Percentiles rank a stretch among this genome's conserved stretches.
These are phyloP conservation scores for Leptopilina boulardi DNA, from an alignment of 1,140 invertebrate genomes.

Conservation along the genomic window DNA sequence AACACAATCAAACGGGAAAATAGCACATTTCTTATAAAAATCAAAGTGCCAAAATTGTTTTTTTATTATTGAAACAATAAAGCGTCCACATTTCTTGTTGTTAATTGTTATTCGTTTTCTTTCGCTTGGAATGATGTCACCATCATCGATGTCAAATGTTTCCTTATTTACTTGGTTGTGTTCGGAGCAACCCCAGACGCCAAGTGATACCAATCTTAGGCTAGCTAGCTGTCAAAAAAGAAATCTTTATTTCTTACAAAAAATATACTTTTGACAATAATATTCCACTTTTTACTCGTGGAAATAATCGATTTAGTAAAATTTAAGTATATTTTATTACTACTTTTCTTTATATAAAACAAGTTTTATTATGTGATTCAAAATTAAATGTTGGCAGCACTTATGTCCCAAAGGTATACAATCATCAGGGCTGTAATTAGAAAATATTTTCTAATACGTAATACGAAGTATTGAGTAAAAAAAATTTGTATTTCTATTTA, in stretches of 20 bases:
- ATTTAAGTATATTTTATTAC: neutral
- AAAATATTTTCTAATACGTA: neutral
- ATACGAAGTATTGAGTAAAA: neutral
- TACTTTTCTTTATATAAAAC: neutral
- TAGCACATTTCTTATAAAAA: neutral
- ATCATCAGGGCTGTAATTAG: neutral
- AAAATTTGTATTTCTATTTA: neutral
- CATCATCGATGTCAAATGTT: slow-evolving; percentile 29
- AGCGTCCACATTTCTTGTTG: slow-evolving; percentile 6
- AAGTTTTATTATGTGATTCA: neutral
- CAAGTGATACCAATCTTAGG: neutral
- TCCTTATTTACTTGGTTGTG: slow-evolving; percentile 13
- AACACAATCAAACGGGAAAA: neutral
- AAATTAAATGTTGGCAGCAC: neutral
- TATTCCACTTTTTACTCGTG: neutral
- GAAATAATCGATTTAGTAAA: too few species aligned
- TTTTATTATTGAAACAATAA: neutral
- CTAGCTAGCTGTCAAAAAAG: neutral
- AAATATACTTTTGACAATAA: neutral
- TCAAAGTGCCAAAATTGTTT: slow-evolving; percentile 12
- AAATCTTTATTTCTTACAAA: neutral
- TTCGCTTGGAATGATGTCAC: slow-evolving; percentile 25
- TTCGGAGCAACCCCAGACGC: neutral
- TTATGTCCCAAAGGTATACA: neutral
- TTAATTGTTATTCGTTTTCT: slow-evolving; percentile 26